Evolutionary conservation across 2,888 invertebrate species (phyloP).

Genomic region (Pilophorus perplexus): DNA sequence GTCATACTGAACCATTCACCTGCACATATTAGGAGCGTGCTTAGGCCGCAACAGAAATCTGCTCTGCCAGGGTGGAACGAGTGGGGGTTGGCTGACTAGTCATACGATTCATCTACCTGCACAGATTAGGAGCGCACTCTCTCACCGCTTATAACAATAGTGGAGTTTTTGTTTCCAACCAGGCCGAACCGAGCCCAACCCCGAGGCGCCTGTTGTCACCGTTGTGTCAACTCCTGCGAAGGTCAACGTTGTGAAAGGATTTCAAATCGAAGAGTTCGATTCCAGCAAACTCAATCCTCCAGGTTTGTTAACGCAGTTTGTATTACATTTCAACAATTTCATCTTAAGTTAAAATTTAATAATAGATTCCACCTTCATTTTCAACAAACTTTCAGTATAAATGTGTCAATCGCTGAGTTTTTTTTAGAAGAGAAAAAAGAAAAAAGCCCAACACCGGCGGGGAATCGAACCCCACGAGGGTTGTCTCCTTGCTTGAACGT

Average conservation of each 20-base stretch:
- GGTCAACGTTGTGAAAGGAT: slow-evolving; percentile 46
- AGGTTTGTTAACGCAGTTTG: too few relatives aligned
- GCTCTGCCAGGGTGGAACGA: too few relatives aligned
- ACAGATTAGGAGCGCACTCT: too few relatives aligned
- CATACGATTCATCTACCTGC: too few relatives aligned
- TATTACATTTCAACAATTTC: not conserved
- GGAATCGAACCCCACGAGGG: slow-evolving; percentile 15
- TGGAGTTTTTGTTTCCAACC: too few relatives aligned
- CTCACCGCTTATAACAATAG: too few relatives aligned
- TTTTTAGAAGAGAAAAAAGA: slow-evolving; percentile 25
- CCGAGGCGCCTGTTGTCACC: slow-evolving; percentile 43
- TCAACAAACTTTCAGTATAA: too few relatives aligned
- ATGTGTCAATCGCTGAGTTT: not conserved
- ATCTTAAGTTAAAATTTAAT: not conserved
- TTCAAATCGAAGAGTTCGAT: slow-evolving; percentile 25
- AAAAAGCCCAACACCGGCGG: slow-evolving; percentile 23
- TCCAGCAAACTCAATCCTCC: slow-evolving; percentile 6
- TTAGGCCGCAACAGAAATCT: too few relatives aligned
- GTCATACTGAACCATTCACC: too few relatives aligned
- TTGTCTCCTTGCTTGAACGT: not conserved
- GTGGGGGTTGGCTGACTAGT: too few relatives aligned
- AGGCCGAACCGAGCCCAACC: not conserved
- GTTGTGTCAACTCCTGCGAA: slow-evolving; percentile 45
- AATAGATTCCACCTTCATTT: too few relatives aligned
- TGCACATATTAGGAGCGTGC: too few relatives aligned